Conservation (phyloP, 2,888 invertebrate genomes). For the Catotricha subobsoleta region DNA sequence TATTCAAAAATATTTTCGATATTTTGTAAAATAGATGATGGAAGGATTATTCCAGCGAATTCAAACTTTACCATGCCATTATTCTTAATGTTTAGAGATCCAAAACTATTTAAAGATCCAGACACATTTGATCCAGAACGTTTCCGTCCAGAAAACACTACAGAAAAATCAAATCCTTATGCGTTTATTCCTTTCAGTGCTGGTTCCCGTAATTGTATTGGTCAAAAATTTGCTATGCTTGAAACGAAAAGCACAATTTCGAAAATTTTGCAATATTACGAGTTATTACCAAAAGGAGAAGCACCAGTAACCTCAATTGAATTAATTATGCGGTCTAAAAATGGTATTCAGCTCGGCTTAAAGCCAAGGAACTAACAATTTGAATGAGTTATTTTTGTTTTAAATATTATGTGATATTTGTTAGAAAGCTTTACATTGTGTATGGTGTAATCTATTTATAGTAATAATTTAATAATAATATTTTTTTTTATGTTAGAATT, state of each 20-base stretch:
- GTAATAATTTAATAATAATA: no score
- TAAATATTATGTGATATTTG: neutral
- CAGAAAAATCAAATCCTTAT: conserved; percentile 22
- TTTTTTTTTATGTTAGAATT: no score
- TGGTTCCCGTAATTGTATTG: conserved; percentile 27
- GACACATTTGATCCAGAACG: conserved; percentile 25
- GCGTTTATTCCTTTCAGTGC: conserved; percentile 28
- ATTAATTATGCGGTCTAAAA: neutral
- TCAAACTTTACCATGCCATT: conserved; percentile 7
- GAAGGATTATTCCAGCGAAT: conserved; percentile 1
- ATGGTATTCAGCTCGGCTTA: neutral
- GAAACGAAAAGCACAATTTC: conserved; percentile 25
- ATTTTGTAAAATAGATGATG: no score
- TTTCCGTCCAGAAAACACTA: conserved; percentile 18
- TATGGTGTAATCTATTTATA: neutral
- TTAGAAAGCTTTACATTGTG: neutral
- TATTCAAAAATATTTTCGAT: no score
- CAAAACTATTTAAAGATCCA: conserved; percentile 21
- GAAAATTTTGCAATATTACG: conserved; percentile 22
- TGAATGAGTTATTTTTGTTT: neutral
- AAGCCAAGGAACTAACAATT: neutral
- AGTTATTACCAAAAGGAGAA: neutral
- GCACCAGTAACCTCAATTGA: neutral
- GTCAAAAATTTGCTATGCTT: conserved; percentile 26
- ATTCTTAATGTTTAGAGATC: conserved; percentile 13